These are phyloP conservation scores for Cerceris rybyensis DNA, from an alignment of 2,888 invertebrate genomes.

Conservation along the genomic window DNA sequence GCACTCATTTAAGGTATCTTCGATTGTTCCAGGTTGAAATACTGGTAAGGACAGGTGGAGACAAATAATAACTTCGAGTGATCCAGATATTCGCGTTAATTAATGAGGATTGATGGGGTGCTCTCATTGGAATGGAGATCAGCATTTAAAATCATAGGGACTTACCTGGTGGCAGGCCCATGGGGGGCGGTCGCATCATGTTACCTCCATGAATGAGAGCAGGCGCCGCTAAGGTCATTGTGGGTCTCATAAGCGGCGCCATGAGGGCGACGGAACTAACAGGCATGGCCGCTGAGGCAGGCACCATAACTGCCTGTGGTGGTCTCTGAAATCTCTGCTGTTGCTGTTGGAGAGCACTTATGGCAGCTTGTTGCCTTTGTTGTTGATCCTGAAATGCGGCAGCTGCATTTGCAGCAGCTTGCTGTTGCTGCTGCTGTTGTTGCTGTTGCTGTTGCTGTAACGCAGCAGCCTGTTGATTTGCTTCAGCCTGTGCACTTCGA, in stretches of 20 bases:
- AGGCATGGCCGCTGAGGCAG: constrained; percentile 82
- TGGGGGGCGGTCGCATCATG: constrained; percentile 86
- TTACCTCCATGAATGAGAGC: constrained; percentile 84
- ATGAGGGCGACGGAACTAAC: constrained; percentile 83
- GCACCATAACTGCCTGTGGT: constrained; percentile 82
- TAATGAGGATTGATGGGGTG: constrained; percentile 30
- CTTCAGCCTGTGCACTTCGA: constrained; percentile 73
- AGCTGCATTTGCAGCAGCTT: constrained; percentile 81
- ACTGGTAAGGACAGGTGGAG: constrained; percentile 13
- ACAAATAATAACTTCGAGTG: constrained; percentile 21
- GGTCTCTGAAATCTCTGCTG: constrained; percentile 83
- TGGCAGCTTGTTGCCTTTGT: constrained; percentile 81
- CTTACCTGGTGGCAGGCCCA: constrained; percentile 87
- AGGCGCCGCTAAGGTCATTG: constrained; percentile 83
- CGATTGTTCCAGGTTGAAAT: constrained; percentile 29
- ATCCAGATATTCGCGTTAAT: constrained; percentile 38
- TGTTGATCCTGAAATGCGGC: constrained; percentile 80
- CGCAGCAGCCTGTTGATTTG: constrained; percentile 71
- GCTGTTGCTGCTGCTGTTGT: constrained; percentile 77
- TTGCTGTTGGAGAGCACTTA: constrained; percentile 80
- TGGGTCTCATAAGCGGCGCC: constrained; percentile 83
- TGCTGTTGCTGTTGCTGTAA: constrained; percentile 76
- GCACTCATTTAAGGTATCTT: constrained; percentile 15
- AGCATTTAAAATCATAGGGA: constrained; percentile 66
- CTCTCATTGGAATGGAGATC: constrained; percentile 40